Percentiles rank a stretch among this genome's conserved stretches.
These are phyloP conservation scores for Coilia nasus DNA, from an alignment of 2,797 vertebrate species.

Conservation along the genomic window DNA sequence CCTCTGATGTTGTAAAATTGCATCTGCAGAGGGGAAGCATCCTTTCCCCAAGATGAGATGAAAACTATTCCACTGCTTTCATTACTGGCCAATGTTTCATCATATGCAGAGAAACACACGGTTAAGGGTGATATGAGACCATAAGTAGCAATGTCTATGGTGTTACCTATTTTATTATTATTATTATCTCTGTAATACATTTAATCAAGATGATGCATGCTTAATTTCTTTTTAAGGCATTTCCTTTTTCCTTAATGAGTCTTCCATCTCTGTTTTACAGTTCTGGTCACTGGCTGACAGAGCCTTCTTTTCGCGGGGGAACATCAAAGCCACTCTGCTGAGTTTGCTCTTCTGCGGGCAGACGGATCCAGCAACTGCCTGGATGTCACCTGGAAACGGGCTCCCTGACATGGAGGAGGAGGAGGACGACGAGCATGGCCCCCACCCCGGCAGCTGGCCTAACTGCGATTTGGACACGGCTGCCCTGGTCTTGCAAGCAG, in stretches of 20 bases:
- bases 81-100: not conserved
- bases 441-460: slow-evolving; percentile 76
- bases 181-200: not conserved
- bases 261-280: slow-evolving; percentile 28
- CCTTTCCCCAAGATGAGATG: not conserved
- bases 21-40: not conserved
- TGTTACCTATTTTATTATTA: not conserved
- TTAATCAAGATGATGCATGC: not conserved
- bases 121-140: not conserved
- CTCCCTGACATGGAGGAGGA: slow-evolving; percentile 59
- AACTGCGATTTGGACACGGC: slow-evolving; percentile 75
- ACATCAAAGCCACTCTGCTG: slow-evolving; percentile 41
- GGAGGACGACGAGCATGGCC: slow-evolving; percentile 65
- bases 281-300: slow-evolving; percentile 45
- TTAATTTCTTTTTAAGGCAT: not conserved
- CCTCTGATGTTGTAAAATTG: not conserved
- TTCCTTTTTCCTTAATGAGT: slow-evolving; percentile 1
- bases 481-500: slow-evolving; percentile 79
- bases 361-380: not conserved
- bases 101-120: not conserved
- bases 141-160: not conserved
- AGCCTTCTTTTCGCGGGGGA: slow-evolving; percentile 26
- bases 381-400: slow-evolving; percentile 41
- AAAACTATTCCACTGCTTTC: not conserved
- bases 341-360: slow-evolving; percentile 38